phyloP scores from a whole-genome alignment of 2,797 vertebrate genomes.

The Sarcophilus harrisii region DNA sequence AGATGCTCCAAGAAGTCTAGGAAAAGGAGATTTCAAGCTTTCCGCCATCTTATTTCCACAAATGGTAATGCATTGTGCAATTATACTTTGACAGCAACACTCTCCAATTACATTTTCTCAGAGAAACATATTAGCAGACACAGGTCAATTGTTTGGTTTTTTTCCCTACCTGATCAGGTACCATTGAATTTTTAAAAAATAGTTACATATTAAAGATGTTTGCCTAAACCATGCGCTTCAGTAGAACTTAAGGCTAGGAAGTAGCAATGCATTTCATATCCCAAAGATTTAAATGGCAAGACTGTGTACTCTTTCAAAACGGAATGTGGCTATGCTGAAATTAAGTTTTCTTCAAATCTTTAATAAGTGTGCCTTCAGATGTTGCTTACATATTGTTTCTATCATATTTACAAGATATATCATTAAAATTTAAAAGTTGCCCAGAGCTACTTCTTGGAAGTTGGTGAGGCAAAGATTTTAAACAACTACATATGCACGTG shows the following conservation, averaged over 20 bases:
- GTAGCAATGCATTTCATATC: neutral
- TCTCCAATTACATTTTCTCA: neutral
- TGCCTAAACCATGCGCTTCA: neutral
- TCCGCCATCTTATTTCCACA: neutral
- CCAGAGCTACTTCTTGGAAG: neutral
- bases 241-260: neutral
- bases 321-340: neutral
- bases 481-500: too few species aligned
- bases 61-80: neutral
- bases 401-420: neutral
- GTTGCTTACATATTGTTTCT: neutral
- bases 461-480: too few species aligned
- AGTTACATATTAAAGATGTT: neutral
- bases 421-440: neutral
- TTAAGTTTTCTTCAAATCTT: neutral
- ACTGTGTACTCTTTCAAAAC: neutral
- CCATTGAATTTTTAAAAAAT: neutral
- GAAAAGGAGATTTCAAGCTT: neutral
- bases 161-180: neutral
- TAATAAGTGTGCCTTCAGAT: neutral
- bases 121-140: neutral
- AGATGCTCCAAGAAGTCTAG: neutral
- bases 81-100: neutral
- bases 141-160: neutral
- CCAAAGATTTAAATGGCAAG: neutral